Evolutionary conservation across 2,888 invertebrate genomes (phyloP), one percentile per base, ranked within the genome.

Genomic region (Melipona beecheii): DNA sequence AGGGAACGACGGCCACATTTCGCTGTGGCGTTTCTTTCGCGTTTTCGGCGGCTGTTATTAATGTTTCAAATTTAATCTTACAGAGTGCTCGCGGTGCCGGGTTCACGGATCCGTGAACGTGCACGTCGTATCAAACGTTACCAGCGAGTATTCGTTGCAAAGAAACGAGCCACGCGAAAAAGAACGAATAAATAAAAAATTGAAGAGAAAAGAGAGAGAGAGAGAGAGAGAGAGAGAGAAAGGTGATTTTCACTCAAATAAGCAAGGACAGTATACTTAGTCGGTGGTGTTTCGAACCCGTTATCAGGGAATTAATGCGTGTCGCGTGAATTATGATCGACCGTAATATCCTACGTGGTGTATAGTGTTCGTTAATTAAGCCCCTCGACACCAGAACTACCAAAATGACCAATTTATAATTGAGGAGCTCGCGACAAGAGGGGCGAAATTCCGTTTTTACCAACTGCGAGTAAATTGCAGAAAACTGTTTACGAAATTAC

Each of bases 1-100:
- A 43, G 43, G 43, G 43, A 43, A 43, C 43, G 43, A 27, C 9
- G 43, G 43, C 43, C 36, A 9, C 43, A 9, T 31, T 31, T 31
- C 31, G 31, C 31, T 31, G 31, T 4, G 31, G 31, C 31, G 31
- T 36, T 31, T 21, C 31, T 19, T 52, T 17, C 65, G 3, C 36
- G 2, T 50, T 65, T 78, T 75, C 50, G 17, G 52, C 31, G 50
- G 24, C 52, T 43, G 50, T 74, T 74, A 78, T 78, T 49, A 78
- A 78, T 78, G 13, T 78, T 78, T 74, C 52, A 78, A 68, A 78
- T 66, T 74, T 78, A 74, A 78, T 78, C 78, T 68, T 3, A 15
- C 56, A 17, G 50, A 74, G 66, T 78, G 66, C 74, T 66, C 49
- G 74, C 36, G 36, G 74, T 6, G 36, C 60, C 17, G 54, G 24